phyloP scores from a whole-genome alignment of 2,797 vertebrate species.

The Moxostoma hubbsi region DNA sequence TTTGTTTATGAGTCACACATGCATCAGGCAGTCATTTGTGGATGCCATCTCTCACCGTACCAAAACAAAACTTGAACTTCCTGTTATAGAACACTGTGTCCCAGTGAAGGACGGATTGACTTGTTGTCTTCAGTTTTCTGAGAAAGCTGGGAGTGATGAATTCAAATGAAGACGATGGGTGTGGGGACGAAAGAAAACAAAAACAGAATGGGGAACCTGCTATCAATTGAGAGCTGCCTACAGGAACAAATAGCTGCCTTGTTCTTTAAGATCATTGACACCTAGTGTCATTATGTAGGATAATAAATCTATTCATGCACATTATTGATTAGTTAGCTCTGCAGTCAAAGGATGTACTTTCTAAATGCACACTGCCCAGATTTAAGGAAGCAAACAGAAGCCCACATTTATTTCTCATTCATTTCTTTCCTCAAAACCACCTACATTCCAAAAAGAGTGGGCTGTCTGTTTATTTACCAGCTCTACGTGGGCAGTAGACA shows the following conservation, averaged over 20 bases:
- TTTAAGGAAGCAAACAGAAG: too few relatives aligned
- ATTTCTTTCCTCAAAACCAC: conserved; percentile 52
- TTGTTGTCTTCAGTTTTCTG: conserved; percentile 50
- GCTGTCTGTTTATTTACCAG: conserved; percentile 17
- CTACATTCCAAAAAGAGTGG: neutral
- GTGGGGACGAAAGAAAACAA: too few relatives aligned
- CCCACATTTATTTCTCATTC: neutral
- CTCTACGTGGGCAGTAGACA: neutral
- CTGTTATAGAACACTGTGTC: conserved; percentile 65
- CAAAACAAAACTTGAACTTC: conserved; percentile 61
- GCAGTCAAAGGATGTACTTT: too few relatives aligned
- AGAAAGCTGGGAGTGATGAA: conserved; percentile 9
- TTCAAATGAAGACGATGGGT: too few relatives aligned
- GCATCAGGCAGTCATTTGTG: conserved; percentile 24
- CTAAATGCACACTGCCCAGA: neutral
- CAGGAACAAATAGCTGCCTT: neutral
- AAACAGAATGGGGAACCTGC: neutral
- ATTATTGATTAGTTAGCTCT: neutral
- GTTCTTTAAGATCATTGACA: neutral
- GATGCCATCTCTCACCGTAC: conserved; percentile 19
- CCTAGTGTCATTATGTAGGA: neutral
- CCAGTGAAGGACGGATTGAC: conserved; percentile 43
- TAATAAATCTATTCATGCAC: neutral
- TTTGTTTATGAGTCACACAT: conserved; percentile 53
- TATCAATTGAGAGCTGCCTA: neutral